Evolutionary conservation across 2,888 invertebrate species (phyloP).

Genomic region (Sceliomorpha sp.): DNA sequence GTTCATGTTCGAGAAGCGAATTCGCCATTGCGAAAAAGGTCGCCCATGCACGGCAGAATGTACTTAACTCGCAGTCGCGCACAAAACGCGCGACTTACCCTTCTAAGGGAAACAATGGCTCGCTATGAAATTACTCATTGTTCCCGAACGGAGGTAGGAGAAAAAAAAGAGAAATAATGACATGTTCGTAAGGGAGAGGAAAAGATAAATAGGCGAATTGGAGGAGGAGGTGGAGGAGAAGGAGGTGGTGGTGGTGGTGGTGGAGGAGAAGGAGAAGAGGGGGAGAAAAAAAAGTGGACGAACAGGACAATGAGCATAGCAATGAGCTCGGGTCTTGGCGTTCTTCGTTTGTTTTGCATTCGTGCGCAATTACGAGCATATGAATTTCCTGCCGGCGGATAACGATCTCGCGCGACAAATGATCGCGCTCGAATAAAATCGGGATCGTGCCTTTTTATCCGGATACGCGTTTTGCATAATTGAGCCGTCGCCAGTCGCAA

Average conservation of each 20-base stretch:
- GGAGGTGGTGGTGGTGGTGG: constrained; percentile 25
- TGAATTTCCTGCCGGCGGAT: constrained; percentile 55
- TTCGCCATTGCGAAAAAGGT: constrained; percentile 36
- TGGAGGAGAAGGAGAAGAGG: constrained; percentile 14
- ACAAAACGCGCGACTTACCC: constrained; percentile 62
- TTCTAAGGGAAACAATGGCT: constrained; percentile 69
- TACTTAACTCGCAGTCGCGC: constrained; percentile 61
- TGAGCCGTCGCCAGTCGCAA: constrained; percentile 41
- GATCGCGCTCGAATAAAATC: constrained; percentile 43
- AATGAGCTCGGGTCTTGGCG: too few species aligned
- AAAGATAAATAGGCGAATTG: constrained; percentile 53
- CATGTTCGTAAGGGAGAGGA: constrained; percentile 60
- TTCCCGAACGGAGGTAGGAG: constrained; percentile 64
- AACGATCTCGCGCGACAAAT: constrained; percentile 54
- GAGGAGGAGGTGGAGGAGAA: constrained; percentile 43
- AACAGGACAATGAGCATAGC: constrained; percentile 62
- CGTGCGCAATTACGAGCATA: constrained; percentile 57
- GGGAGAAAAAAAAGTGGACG: constrained; percentile 61
- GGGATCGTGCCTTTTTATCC: constrained; percentile 12
- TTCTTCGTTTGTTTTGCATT: constrained; percentile 66
- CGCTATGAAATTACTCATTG: constrained; percentile 71
- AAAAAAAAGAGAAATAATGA: constrained; percentile 63
- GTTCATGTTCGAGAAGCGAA: constrained; percentile 23
- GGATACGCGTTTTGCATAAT: constrained; percentile 36
- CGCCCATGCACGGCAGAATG: constrained; percentile 34